Evolutionary conservation across 2,797 vertebrate species (phyloP), one percentile per base, ranked within the genome.

Genomic region (Chromis chromis): DNA sequence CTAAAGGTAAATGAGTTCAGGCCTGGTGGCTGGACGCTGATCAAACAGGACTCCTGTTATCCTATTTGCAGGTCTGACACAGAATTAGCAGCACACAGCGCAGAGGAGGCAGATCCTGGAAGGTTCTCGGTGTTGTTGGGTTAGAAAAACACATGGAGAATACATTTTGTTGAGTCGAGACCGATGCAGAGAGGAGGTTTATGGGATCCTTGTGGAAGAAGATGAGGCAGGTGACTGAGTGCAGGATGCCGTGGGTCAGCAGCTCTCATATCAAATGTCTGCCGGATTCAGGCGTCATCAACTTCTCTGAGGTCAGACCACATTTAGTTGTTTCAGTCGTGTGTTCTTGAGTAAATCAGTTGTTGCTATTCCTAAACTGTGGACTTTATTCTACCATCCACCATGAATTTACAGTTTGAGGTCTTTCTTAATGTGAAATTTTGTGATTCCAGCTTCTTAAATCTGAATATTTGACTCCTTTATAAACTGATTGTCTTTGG

Each of bases 171-270:
- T 56, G 25, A 66, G 17, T 40, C 3, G 27, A 46, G 17, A n/a
- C 66, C 58, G 31, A 74, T 79, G 84, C 76, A 28, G 70, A 78
- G 48, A 58, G 63, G 10, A 6, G 1, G 52, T 58, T 12, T 16
- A 91, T 88, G 86, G 86, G 50, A 40, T 75, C 90, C 14, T 3
- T 91, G 13, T 91, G 89, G 90, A 91, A 81, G 74, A 91, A 88
- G 86, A 69, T 90, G 75, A 77, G 79, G 39, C 79, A 78, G 63
- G 71, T 76, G 25, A 79, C 83, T 19, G 75, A 74, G 57, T 40
- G 50, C 64, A 86, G 67, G 72, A 86, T 80, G 79, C 24, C 52
- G 53, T 76, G 83, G 74, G 57, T 82, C 59, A 48, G 68, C 59
- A 48, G 60, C 58, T 6, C 8, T 52, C 77, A 58, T 22, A 24